Conservation (phyloP, 2,113 vertebrate genomes). For the Eptatretus burgeri region DNA sequence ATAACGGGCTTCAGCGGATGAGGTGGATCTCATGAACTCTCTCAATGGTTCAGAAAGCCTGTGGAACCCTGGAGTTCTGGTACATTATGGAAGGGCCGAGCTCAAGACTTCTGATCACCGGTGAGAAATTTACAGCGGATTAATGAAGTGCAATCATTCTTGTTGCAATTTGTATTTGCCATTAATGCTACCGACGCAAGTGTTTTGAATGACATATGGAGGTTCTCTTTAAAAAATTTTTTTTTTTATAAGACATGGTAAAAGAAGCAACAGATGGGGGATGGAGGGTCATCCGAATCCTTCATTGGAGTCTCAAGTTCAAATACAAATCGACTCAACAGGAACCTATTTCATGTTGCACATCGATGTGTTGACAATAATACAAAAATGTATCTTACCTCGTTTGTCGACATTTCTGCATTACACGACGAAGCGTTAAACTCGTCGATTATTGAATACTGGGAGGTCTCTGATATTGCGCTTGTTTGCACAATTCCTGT, state of each 20-base stretch:
- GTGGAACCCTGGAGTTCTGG: constrained; percentile 49
- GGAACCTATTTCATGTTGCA: no score
- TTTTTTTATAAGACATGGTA: background rate
- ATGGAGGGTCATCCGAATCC: background rate
- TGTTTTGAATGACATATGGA: background rate
- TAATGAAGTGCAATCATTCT: background rate
- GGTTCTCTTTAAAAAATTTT: background rate
- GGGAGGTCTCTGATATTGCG: no score
- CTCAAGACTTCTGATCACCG: constrained; percentile 95
- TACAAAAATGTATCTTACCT: no score
- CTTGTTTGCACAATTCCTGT: no score
- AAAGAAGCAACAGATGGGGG: background rate
- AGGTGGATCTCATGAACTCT: constrained; percentile 56
- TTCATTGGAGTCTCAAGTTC: no score
- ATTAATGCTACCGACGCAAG: constrained; percentile 8
- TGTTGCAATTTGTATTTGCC: background rate
- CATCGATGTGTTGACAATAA: no score
- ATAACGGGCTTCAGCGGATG: constrained; percentile 31
- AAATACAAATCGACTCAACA: no score
- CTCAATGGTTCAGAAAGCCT: constrained; percentile 31
- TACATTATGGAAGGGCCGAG: constrained; percentile 73
- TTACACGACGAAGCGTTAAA: no score
- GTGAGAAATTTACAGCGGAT: constrained; percentile 15
- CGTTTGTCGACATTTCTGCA: no score
- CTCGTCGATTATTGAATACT: no score